These are phyloP conservation scores for Oryzias javanicus DNA, from an alignment of 2,113 vertebrate species.

Conservation along the genomic window DNA sequence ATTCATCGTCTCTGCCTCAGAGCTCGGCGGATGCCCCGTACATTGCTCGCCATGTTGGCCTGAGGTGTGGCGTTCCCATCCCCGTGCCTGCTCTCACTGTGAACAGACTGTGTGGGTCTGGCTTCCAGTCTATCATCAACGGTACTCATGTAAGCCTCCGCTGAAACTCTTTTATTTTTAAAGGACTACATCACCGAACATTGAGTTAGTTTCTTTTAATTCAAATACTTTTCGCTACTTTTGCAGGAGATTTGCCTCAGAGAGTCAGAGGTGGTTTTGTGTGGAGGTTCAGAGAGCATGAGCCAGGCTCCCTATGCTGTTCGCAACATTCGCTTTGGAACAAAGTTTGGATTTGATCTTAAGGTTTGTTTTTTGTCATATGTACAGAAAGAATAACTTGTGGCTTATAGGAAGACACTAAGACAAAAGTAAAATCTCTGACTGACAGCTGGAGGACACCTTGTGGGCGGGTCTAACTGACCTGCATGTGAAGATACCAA, in stretches of 20 bases:
- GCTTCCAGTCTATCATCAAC: slow-evolving; percentile 91
- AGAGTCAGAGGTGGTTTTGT: slow-evolving; percentile 91
- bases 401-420: neutral
- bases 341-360: slow-evolving; percentile 86
- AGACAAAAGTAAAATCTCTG: neutral
- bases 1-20: slow-evolving; percentile 60
- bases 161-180: neutral
- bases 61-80: slow-evolving; percentile 85
- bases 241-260: slow-evolving; percentile 89
- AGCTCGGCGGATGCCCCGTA: slow-evolving; percentile 84
- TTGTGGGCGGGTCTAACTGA: slow-evolving; percentile 90
- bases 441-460: slow-evolving; percentile 86
- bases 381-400: neutral
- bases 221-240: slow-evolving; percentile 16
- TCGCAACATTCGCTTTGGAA: slow-evolving; percentile 91
- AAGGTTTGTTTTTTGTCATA: slow-evolving; percentile 76
- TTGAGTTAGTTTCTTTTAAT: neutral
- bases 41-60: slow-evolving; percentile 88
- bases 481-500: slow-evolving; percentile 82
- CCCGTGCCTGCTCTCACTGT: slow-evolving; percentile 86
- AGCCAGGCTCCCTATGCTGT: slow-evolving; percentile 89
- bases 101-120: slow-evolving; percentile 95
- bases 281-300: slow-evolving; percentile 93
- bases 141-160: slow-evolving; percentile 85
- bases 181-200: neutral